A percentile compares a stretch with the other conserved stretches of the same genome.
Conservation (phyloP, 2,113 vertebrate species). For the Oxyura jamaicensis region DNA sequence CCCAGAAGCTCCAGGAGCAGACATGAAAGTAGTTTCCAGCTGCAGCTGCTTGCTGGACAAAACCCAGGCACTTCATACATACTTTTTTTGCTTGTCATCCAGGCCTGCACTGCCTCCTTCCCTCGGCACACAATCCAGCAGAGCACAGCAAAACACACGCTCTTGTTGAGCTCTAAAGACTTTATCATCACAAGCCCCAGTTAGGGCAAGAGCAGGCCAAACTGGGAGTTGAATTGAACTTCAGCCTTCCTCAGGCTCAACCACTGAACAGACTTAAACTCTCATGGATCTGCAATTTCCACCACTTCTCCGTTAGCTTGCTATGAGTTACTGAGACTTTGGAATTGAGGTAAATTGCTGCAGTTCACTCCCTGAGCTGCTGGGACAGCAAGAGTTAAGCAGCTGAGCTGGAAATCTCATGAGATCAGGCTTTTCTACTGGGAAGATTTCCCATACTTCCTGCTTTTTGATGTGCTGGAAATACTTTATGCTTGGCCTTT, state of each 20-base stretch:
- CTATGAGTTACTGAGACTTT: neutral
- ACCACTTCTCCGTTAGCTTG: neutral
- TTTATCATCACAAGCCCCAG: neutral
- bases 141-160: neutral
- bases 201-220: neutral
- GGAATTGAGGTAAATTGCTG: neutral
- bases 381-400: conserved; percentile 34
- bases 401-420: conserved; percentile 28
- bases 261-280: neutral
- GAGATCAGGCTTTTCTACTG: conserved; percentile 43
- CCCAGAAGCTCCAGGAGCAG: neutral
- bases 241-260: neutral
- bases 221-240: neutral
- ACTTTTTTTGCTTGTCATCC: neutral
- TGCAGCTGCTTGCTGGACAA: neutral
- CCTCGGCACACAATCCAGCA: neutral
- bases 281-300: neutral
- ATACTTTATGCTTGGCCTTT: conserved; percentile 53
- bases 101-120: neutral
- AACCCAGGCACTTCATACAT: neutral
- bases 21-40: neutral
- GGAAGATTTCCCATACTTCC: conserved; percentile 65
- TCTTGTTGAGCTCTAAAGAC: neutral
- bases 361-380: neutral
- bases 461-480: conserved; percentile 68